Evolutionary conservation across 2,888 invertebrate species (phyloP).

Genomic region (Drosophila paucipuncta): DNA sequence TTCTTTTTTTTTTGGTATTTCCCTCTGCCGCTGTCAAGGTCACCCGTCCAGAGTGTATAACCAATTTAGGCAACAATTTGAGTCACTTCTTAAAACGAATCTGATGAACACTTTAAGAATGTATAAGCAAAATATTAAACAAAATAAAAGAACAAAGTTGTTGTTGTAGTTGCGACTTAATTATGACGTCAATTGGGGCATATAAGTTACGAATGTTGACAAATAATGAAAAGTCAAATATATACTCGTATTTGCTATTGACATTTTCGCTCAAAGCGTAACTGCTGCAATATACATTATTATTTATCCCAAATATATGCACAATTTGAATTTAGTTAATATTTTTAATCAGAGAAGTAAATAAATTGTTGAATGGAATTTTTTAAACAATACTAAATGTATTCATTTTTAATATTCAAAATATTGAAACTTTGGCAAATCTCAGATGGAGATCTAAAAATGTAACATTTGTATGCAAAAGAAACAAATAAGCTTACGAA

Average conservation of each 20-base stretch:
- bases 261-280: neutral
- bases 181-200: constrained; percentile 17
- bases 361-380: neutral
- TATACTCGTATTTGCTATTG: neutral
- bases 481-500: neutral
- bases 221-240: neutral
- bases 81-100: constrained; percentile 17
- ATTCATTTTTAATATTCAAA: neutral
- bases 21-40: constrained; percentile 23
- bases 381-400: neutral
- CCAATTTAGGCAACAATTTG: constrained; percentile 27
- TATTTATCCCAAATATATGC: neutral
- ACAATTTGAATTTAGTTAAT: neutral
- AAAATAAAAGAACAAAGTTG: neutral
- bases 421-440: neutral
- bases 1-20: constrained; percentile 4
- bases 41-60: neutral
- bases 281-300: neutral
- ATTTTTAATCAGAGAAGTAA: neutral
- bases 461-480: neutral
- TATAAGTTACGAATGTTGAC: neutral
- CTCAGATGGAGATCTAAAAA: neutral
- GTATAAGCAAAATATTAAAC: neutral
- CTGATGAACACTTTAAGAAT: constrained; percentile 9
- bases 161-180: neutral